Evolutionary conservation across 1,140 invertebrate genomes (phyloP), one percentile per base, ranked within the genome.

Genomic region (Potamilus streckersoni): DNA sequence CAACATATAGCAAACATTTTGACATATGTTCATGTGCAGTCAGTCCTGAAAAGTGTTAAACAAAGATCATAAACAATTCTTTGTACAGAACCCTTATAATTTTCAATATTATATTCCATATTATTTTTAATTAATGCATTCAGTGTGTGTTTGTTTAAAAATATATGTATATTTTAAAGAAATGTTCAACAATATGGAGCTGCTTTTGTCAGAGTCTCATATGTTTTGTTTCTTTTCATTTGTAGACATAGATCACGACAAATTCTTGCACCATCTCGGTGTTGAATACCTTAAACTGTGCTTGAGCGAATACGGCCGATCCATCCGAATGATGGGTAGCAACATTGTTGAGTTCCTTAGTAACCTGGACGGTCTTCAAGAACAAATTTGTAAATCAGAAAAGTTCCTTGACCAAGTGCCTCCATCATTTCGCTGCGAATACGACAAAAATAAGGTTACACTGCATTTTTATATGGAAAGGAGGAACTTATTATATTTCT

Each of bases 401-500:
- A 80, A 79, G 31, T 88, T 86, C 61, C 66, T 80, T 20, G 76
- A 78, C 19, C 81, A 85, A 68, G 74, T 73, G n/a, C 85, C 89
- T 20, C 89, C 90, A 17, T 90, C 88, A 2, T 91, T 91, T 78
- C 82, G 90, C 20, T 86, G 84, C 78, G 84, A 84, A 58, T 79
- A 95, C 88, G 95, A 82, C 58, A 77, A 82, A 19, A 82, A 83
- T 19, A 79, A 80, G n/a, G 79, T 90, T 5, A 78, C 83, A 55
- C 74, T 91, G 17, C 89, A 91, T 76, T 90, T 88, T 74, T 89
- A 91, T 79, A 86, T 87, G 14, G 82, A 87, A 6, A 85, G 88
- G 27, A 77, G 82, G n/a, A 79, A 81, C 8, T 73, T 90, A 16
- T 80, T 89, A 23, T 73, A 84, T 64, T 88, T 89, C 68, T 87